Conservation (phyloP, 1,140 invertebrate species). For the Penaeus japonicus region DNA sequence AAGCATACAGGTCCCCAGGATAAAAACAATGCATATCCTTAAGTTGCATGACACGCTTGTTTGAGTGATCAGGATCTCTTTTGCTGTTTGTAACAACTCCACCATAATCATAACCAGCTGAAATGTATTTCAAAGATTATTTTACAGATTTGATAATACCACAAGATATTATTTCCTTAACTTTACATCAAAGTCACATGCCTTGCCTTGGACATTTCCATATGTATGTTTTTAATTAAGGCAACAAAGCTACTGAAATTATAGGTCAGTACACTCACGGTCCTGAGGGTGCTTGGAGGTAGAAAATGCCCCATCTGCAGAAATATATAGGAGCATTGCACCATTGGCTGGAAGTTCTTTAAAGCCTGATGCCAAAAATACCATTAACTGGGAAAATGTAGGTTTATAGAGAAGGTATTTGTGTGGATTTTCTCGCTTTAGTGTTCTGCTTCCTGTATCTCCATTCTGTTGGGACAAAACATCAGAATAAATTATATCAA, state of each 20-base stretch:
- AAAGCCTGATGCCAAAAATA: conserved; percentile 89
- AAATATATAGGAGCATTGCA: conserved; percentile 90
- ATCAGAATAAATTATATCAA: background rate
- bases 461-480: conserved; percentile 72
- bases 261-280: conserved; percentile 72
- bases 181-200: background rate
- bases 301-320: conserved; percentile 91
- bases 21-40: conserved; percentile 72
- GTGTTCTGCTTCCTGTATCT: conserved; percentile 55
- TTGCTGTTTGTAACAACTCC: conserved; percentile 88
- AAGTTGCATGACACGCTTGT: conserved; percentile 43
- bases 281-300: conserved; percentile 88
- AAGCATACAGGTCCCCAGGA: conserved; percentile 91
- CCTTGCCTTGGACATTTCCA: too few relatives aligned
- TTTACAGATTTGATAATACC: too few relatives aligned
- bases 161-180: too few relatives aligned
- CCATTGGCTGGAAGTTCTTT: conserved; percentile 92
- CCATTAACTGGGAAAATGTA: conserved; percentile 90
- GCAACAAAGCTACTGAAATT: conserved; percentile 26
- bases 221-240: conserved; percentile 62
- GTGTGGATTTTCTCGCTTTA: conserved; percentile 91
- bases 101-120: conserved; percentile 89
- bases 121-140: too few relatives aligned
- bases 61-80: conserved; percentile 73
- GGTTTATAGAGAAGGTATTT: conserved; percentile 97